phyloP scores from a whole-genome alignment of 2,113 vertebrate genomes.

The Datnioides undecimradiatus region DNA sequence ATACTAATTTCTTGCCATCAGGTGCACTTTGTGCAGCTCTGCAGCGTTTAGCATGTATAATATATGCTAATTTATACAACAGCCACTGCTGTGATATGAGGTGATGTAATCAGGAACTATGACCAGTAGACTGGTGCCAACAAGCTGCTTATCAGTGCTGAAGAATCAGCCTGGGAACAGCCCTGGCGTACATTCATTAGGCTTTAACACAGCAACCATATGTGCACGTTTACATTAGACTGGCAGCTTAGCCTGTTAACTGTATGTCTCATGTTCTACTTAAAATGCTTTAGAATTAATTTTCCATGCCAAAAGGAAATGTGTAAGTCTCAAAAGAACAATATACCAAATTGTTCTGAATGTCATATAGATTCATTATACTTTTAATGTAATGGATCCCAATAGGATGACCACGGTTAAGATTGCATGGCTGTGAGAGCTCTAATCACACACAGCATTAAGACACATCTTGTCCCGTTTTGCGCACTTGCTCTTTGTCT shows the following conservation, averaged over 20 bases:
- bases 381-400: not conserved
- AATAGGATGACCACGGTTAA: not conserved
- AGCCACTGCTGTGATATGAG: conserved; percentile 52
- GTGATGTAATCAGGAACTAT: conserved; percentile 39
- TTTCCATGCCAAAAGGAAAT: not conserved
- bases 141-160: conserved; percentile 27
- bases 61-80: conserved; percentile 62
- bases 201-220: not conserved
- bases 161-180: not conserved
- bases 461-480: not conserved
- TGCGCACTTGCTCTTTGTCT: not conserved
- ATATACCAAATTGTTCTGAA: not conserved
- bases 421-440: not conserved
- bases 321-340: not conserved
- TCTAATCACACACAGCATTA: not conserved
- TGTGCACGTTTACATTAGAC: not conserved
- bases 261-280: too few species aligned
- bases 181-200: not conserved
- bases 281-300: not conserved
- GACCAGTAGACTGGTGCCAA: conserved; percentile 15
- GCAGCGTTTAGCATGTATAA: conserved; percentile 52
- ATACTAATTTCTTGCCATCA: conserved; percentile 57
- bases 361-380: not conserved
- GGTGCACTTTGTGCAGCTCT: conserved; percentile 44
- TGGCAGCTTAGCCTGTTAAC: not conserved